Base-by-base conservation (phyloP, 2,888 invertebrate genomes). In the Stenodema calcarata region DNA sequence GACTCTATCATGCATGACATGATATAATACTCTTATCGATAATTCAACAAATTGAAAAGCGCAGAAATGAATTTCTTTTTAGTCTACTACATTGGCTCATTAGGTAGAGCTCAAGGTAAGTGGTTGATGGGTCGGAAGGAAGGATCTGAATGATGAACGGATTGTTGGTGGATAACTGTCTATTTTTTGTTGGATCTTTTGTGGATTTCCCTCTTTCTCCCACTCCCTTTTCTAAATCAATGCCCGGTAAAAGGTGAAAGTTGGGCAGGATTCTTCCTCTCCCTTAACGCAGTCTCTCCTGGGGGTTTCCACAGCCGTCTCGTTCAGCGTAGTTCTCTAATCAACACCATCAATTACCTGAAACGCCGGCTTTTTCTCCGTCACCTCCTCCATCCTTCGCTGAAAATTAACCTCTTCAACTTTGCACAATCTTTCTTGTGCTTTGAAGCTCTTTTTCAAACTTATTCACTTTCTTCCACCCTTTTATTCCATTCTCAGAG, bases 271-370 rank as follows among this genome's bases (percentile, higher is more conserved):
- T 76, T 76, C 76, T 41, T 14, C n/a, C 44, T 35, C 76, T 35
- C n/a, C 11, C 16, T n/a, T 0, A 76, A 42, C 81, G 50, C 16
- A 50, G 16, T n/a, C 35, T 54, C 62, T 11, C 62, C 18, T 35
- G 18, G 41, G 28, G 44, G 18, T 62, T 42, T 70, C 70, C 30
- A 47, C 70, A 11, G 28, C 62, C 42, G 41, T 30, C 82, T 27
- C 82, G 18, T 30, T 69, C 69, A 62, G 18, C 75, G 82, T 70
- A 73, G 84, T 84, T 73, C 73, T 44, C 84, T 84, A 84, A 84
- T 84, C 84, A 84, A 84, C 84, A 84, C 75, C 84, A 84, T 84
- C 84, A 84, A 73, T 84, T 84, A 84, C 84, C 84, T 84, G 84
- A 75, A 84, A 84, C 42, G 75, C 75, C 73, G 27, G 73, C 84